Percentiles rank a stretch among this genome's conserved stretches.
These are phyloP conservation scores for Philereme vetulata DNA, from an alignment of 2,888 invertebrate genomes.

Conservation along the genomic window DNA sequence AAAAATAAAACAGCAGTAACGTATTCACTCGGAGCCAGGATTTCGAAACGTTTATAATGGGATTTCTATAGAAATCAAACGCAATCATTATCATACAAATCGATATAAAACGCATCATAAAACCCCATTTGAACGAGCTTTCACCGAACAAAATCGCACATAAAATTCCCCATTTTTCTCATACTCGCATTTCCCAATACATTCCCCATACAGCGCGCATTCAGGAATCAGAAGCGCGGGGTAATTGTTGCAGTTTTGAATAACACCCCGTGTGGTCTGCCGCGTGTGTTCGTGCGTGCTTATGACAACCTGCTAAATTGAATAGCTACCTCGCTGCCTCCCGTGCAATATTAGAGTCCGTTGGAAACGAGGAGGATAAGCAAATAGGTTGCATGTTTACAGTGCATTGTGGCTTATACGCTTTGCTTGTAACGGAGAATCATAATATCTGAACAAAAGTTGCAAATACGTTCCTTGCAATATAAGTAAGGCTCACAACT, in stretches of 20 bases:
- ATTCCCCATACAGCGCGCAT: slow-evolving; percentile 9
- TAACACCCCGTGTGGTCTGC: slow-evolving; percentile 45
- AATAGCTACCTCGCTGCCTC: slow-evolving; percentile 46
- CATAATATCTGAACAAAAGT: no score
- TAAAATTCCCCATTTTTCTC: slow-evolving; percentile 8
- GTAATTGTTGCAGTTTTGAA: slow-evolving; percentile 47
- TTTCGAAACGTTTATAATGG: no score
- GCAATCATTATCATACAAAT: no score
- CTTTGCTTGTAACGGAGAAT: not conserved
- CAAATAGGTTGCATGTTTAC: slow-evolving; percentile 14
- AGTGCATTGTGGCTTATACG: slow-evolving; percentile 1
- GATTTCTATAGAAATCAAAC: no score
- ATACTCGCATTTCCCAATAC: slow-evolving; percentile 14
- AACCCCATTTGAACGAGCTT: slow-evolving; percentile 1
- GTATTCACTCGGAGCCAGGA: not conserved
- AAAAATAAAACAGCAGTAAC: no score
- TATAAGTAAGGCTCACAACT: no score
- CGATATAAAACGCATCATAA: not conserved
- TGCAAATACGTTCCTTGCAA: no score
- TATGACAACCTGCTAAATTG: slow-evolving; percentile 71
- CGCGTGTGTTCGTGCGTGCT: slow-evolving; percentile 53
- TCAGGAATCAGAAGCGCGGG: slow-evolving; percentile 18
- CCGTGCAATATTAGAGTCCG: slow-evolving; percentile 21
- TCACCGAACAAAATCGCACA: slow-evolving; percentile 6
- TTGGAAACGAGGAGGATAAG: slow-evolving; percentile 17